phyloP scores from a whole-genome alignment of 2,888 invertebrate species.

The Resseliella maxima region DNA sequence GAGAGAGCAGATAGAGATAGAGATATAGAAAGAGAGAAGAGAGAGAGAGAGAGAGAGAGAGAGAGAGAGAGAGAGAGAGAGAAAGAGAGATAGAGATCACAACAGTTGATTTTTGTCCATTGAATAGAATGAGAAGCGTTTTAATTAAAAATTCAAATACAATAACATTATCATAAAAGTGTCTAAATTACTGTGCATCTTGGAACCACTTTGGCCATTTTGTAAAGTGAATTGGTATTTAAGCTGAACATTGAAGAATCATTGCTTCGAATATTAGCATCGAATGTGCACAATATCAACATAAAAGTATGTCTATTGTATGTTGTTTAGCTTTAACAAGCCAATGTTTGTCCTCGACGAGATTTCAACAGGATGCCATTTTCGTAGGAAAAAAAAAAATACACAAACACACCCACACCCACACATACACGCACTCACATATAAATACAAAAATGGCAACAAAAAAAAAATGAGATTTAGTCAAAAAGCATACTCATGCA shows the following conservation, averaged over 20 bases:
- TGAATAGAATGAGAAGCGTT: background rate
- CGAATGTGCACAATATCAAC: background rate
- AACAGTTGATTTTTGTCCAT: conserved; percentile 26
- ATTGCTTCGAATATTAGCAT: background rate
- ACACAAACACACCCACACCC: background rate
- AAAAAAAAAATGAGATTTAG: background rate
- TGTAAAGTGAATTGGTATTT: background rate
- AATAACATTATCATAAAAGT: conserved; percentile 39
- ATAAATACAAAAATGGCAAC: too few relatives aligned
- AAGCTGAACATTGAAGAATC: background rate
- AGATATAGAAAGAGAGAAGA: too few relatives aligned
- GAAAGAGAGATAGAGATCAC: too few relatives aligned
- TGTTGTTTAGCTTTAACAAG: conserved; percentile 34
- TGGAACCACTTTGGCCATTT: background rate
- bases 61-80: too few relatives aligned
- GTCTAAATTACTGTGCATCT: background rate
- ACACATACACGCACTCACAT: too few relatives aligned
- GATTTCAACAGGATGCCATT: background rate
- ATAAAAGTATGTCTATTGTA: background rate
- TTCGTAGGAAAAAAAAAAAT: background rate
- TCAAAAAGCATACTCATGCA: background rate
- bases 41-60: too few relatives aligned
- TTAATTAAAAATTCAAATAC: conserved; percentile 31
- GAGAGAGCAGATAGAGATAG: too few relatives aligned
- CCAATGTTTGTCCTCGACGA: conserved; percentile 15